Evolutionary conservation across 2,797 vertebrate species (phyloP).

Genomic region (Cynodonichthys magdalenae): DNA sequence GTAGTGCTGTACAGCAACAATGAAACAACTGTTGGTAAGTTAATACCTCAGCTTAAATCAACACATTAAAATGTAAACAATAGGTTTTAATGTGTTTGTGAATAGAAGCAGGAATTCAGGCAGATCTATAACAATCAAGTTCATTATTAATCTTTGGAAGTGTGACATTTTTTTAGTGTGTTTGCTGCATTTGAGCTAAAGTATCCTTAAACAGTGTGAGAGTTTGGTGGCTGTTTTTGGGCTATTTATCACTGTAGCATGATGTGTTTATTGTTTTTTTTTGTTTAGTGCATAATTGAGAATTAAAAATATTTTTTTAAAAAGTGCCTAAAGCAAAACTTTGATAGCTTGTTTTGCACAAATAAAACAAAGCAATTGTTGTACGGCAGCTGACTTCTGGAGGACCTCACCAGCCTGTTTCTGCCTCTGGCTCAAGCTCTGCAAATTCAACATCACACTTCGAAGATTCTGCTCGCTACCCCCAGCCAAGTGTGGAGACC

Average conservation of each 20-base stretch:
- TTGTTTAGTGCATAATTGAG: neutral
- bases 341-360: neutral
- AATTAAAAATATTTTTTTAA: neutral
- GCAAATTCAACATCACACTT: conserved; percentile 20
- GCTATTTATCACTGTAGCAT: neutral
- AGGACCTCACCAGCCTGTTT: conserved; percentile 1
- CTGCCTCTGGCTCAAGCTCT: conserved; percentile 15
- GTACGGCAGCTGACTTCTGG: conserved; percentile 3
- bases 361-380: neutral
- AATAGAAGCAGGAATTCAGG: too few relatives aligned
- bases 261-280: neutral
- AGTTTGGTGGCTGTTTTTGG: neutral
- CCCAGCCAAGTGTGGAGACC: conserved; percentile 7
- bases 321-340: neutral
- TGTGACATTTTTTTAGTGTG: too few relatives aligned
- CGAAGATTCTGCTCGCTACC: conserved; percentile 19
- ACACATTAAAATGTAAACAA: too few relatives aligned
- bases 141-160: too few relatives aligned
- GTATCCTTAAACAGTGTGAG: neutral
- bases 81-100: too few relatives aligned
- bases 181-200: neutral
- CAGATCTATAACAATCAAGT: too few relatives aligned
- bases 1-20: too few relatives aligned
- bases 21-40: too few relatives aligned
- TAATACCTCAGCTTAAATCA: too few relatives aligned